Conservation (phyloP, 2,797 vertebrate species). For the Pempheris klunzingeri region DNA sequence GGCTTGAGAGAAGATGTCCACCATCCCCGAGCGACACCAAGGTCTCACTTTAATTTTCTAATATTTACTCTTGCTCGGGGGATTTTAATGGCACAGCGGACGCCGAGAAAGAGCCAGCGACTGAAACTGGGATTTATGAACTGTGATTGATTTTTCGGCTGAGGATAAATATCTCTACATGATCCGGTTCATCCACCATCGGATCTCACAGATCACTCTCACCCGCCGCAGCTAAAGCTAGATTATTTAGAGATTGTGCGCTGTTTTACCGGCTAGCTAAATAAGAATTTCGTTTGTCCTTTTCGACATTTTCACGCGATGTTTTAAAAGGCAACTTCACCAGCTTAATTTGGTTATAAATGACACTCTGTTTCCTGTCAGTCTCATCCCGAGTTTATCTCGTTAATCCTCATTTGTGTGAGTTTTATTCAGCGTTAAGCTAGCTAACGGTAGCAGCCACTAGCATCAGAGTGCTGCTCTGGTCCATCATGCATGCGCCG, state of each 20-base stretch:
- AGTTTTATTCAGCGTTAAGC: slow-evolving; percentile 21
- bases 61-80: no score
- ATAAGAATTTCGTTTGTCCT: background rate
- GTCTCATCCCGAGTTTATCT: slow-evolving; percentile 48
- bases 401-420: slow-evolving; percentile 56
- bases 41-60: background rate
- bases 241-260: background rate
- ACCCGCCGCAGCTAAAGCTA: slow-evolving; percentile 27
- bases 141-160: slow-evolving; percentile 18
- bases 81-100: slow-evolving; percentile 53
- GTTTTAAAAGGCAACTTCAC: background rate
- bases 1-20: slow-evolving; percentile 43
- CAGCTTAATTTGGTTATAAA: slow-evolving; percentile 8
- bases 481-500: slow-evolving; percentile 65
- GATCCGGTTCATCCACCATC: background rate
- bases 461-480: slow-evolving; percentile 28
- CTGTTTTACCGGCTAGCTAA: slow-evolving; percentile 11
- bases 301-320: background rate
- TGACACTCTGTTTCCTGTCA: slow-evolving; percentile 16
- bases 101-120: slow-evolving; percentile 35
- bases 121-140: slow-evolving; percentile 48
- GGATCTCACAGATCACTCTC: slow-evolving; percentile 16
- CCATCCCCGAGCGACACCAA: slow-evolving; percentile 32
- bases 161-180: background rate
- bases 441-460: slow-evolving; percentile 47